Conservation (phyloP, 2,797 vertebrate genomes). For the Sparidentex hasta region DNA sequence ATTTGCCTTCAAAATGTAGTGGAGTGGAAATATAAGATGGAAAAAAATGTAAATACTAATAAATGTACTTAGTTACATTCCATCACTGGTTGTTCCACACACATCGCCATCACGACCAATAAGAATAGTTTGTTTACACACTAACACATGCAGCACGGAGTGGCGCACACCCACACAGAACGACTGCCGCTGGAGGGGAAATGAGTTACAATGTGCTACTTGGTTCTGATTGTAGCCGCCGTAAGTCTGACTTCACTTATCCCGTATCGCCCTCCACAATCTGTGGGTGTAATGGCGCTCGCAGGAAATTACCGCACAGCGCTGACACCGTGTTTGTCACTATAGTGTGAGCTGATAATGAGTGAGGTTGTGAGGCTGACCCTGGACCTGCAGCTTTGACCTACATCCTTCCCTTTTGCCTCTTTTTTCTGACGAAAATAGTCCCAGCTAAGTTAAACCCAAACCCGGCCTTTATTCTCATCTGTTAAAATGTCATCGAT, state of each 20-base stretch:
- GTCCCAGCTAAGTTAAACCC: background rate
- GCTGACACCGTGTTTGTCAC: constrained; percentile 53
- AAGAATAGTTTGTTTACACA: constrained; percentile 35
- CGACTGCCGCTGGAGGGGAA: constrained; percentile 38
- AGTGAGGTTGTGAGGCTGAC: constrained; percentile 45
- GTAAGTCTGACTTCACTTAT: constrained; percentile 45
- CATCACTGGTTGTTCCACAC: too few species aligned
- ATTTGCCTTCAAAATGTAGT: too few species aligned
- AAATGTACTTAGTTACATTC: too few species aligned
- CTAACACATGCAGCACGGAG: constrained; percentile 14
- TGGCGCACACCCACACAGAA: constrained; percentile 17
- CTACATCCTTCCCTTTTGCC: constrained; percentile 54
- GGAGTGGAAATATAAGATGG: too few species aligned
- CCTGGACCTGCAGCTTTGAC: constrained; percentile 47
- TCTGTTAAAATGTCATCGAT: constrained; percentile 14
- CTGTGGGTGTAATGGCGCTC: constrained; percentile 48
- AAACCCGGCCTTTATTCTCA: constrained; percentile 11
- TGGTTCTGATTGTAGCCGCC: constrained; percentile 36
- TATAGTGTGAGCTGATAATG: constrained; percentile 39
- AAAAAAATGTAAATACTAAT: too few species aligned
- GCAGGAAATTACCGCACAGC: constrained; percentile 53
- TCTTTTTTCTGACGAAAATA: constrained; percentile 23
- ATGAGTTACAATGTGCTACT: constrained; percentile 43
- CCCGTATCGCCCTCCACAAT: constrained; percentile 44
- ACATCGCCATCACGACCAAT: background rate